Evolutionary conservation across 1,140 invertebrate genomes (phyloP).

Genomic region (Platyura marginata): DNA sequence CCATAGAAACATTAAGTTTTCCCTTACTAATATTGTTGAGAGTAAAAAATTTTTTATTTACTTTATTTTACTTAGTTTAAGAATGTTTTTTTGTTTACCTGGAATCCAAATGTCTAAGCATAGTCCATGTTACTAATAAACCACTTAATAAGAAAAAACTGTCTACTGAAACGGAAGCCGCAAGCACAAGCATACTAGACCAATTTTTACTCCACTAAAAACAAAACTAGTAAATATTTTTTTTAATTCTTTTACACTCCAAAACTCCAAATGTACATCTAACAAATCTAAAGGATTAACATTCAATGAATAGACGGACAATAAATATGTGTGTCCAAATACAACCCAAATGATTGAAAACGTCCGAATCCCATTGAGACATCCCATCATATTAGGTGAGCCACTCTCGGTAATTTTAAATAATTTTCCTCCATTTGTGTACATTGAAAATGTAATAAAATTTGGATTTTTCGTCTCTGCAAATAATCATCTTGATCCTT

Average conservation of each 20-base stretch:
- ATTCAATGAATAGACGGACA: background rate
- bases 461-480: background rate
- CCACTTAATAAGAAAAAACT: conserved; percentile 1
- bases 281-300: background rate
- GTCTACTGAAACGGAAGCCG: background rate
- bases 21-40: conserved; percentile 5
- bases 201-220: background rate
- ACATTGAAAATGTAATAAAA: conserved; percentile 1
- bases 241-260: background rate
- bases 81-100: background rate
- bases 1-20: conserved; percentile 12
- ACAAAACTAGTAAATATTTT: background rate
- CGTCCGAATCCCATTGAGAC: conserved; percentile 1
- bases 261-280: background rate
- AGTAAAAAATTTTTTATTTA: background rate
- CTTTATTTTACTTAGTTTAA: background rate
- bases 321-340: conserved; percentile 1
- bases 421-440: conserved; percentile 1
- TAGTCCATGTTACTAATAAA: background rate
- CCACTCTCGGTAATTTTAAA: background rate
- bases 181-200: background rate
- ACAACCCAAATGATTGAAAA: conserved; percentile 3
- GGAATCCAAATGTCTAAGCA: background rate
- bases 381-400: background rate
- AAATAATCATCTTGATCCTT: background rate